Evolutionary conservation across 2,888 invertebrate species (phyloP).

Genomic region (Dynastes hyllus): DNA sequence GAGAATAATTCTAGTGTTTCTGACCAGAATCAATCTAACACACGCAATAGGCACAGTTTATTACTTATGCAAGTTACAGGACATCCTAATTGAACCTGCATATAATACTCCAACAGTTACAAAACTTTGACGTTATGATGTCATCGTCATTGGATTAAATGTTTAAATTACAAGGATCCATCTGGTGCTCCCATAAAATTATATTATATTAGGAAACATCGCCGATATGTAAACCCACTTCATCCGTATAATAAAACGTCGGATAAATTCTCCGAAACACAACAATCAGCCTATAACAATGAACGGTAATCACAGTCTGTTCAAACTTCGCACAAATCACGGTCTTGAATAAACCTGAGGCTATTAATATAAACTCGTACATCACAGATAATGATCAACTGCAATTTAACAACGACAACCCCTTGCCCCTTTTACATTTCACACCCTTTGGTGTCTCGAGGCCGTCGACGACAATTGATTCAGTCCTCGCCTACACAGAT

Average conservation of each 20-base stretch:
- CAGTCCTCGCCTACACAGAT: conserved; percentile 1
- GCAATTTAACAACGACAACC: conserved; percentile 59
- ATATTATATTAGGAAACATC: conserved; percentile 8
- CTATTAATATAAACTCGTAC: conserved; percentile 65
- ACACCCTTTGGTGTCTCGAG: neutral
- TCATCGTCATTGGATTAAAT: conserved; percentile 16
- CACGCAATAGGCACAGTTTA: too few species aligned
- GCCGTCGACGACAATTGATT: conserved; percentile 6
- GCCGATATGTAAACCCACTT: conserved; percentile 38
- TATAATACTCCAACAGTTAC: too few species aligned
- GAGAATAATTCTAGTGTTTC: too few species aligned
- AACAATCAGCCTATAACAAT: conserved; percentile 63
- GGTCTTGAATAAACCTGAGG: conserved; percentile 62
- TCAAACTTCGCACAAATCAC: conserved; percentile 66
- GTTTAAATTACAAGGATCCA: conserved; percentile 4
- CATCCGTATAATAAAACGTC: conserved; percentile 59
- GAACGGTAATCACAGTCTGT: conserved; percentile 66
- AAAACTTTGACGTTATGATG: neutral
- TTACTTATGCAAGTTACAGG: too few species aligned
- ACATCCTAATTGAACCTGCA: too few species aligned
- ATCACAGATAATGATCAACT: conserved; percentile 64
- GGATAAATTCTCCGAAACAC: conserved; percentile 61
- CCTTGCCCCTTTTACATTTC: conserved; percentile 34
- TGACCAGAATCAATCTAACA: too few species aligned
- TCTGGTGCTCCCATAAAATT: conserved; percentile 11